Evolutionary conservation across 2,113 vertebrate species (phyloP).

Genomic region (Prunella fulvescens): DNA sequence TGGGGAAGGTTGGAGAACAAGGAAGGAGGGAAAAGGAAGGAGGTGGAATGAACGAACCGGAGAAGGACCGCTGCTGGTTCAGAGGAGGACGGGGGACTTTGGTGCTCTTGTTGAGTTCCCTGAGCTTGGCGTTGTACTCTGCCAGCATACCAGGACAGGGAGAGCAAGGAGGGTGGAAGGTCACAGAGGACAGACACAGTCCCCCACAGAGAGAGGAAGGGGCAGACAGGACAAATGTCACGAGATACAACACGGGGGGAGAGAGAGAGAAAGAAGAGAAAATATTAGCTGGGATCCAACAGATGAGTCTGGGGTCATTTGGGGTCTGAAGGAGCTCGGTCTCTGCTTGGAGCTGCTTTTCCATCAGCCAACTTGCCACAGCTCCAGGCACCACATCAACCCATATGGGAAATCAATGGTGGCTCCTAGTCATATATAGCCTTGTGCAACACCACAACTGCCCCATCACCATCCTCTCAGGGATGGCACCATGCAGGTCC

Average conservation of each 20-base stretch:
- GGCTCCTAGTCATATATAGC: neutral
- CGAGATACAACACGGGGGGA: constrained; percentile 44
- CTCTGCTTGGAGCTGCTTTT: neutral
- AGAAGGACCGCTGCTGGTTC: constrained; percentile 82
- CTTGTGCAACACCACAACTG: neutral
- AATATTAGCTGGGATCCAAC: constrained; percentile 1
- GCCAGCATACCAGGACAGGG: constrained; percentile 68
- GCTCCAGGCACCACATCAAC: neutral
- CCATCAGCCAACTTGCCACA: neutral
- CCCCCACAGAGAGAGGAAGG: neutral
- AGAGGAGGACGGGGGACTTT: constrained; percentile 66
- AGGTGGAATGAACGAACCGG: constrained; percentile 82
- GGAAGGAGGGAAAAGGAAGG: neutral
- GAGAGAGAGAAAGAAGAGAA: constrained; percentile 26
- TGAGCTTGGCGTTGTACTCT: constrained; percentile 92
- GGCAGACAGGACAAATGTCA: constrained; percentile 53
- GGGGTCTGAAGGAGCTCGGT: neutral
- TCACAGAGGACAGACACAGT: constrained; percentile 61
- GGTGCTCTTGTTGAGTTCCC: constrained; percentile 75
- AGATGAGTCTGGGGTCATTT: neutral
- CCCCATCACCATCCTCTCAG: neutral
- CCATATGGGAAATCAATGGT: neutral
- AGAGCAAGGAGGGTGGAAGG: constrained; percentile 25
- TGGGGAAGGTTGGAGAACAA: neutral
- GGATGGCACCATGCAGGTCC: neutral